These are phyloP conservation scores for Diachasma alloeum DNA, from an alignment of 1,140 invertebrate genomes.

Conservation along the genomic window DNA sequence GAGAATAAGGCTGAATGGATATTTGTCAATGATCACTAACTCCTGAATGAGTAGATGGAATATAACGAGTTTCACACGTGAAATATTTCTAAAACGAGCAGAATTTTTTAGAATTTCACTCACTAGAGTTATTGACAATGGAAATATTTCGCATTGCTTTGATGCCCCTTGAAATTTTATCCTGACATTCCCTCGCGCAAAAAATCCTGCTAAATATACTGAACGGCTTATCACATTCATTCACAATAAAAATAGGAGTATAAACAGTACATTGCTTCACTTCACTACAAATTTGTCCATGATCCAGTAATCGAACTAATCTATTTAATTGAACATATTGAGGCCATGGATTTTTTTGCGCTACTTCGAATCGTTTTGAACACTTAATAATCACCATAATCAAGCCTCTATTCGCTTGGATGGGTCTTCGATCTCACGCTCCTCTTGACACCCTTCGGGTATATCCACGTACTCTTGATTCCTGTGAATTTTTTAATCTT, in stretches of 20 bases:
- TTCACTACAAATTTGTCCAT: not conserved
- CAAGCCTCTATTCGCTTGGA: not conserved
- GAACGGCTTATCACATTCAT: not conserved
- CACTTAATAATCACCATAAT: not conserved
- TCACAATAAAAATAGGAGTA: not conserved
- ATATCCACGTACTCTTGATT: conserved; percentile 50
- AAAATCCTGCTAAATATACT: not conserved
- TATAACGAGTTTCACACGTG: too few relatives aligned
- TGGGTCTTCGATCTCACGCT: conserved; percentile 28
- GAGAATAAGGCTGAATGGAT: too few relatives aligned
- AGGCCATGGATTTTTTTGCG: not conserved
- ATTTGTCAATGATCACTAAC: too few relatives aligned
- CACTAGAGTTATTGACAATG: too few relatives aligned
- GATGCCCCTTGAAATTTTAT: not conserved
- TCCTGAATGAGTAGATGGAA: too few relatives aligned
- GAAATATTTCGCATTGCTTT: not conserved
- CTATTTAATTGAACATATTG: not conserved
- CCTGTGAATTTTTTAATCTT: conserved; percentile 44
- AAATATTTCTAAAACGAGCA: too few relatives aligned
- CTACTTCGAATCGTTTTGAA: not conserved
- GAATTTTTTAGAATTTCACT: too few relatives aligned
- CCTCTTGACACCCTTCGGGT: conserved; percentile 47
- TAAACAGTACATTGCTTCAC: not conserved
- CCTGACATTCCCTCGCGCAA: not conserved
- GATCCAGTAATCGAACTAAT: not conserved